These are phyloP conservation scores for Atethmia centrago DNA, from an alignment of 2,888 invertebrate genomes.

Conservation along the genomic window DNA sequence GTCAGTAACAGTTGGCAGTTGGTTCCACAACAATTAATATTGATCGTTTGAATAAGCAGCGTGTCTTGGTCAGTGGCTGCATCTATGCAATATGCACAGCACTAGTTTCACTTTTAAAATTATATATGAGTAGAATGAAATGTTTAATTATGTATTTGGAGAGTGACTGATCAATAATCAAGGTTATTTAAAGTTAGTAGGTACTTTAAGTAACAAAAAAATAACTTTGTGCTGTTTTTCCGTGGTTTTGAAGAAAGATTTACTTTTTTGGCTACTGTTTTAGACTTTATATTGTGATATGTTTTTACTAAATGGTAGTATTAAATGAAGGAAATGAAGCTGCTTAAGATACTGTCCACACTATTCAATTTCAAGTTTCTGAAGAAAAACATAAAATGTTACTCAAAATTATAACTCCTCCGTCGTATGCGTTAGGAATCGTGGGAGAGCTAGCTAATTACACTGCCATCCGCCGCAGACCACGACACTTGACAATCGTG, in stretches of 20 bases:
- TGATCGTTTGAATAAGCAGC: conserved; percentile 44
- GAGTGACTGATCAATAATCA: background rate
- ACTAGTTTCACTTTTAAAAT: background rate
- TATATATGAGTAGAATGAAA: background rate
- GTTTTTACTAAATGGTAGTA: background rate
- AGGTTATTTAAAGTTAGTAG: too few relatives aligned
- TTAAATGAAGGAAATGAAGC: background rate
- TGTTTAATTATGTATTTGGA: background rate
- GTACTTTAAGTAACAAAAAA: too few relatives aligned
- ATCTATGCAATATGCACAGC: conserved; percentile 8
- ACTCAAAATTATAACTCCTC: background rate
- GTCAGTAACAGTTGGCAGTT: conserved; percentile 4
- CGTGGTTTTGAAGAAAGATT: too few relatives aligned
- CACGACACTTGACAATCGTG: conserved; percentile 57
- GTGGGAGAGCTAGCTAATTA: conserved; percentile 32
- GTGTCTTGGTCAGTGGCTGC: conserved; percentile 13
- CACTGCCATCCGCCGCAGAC: conserved; percentile 8
- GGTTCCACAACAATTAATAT: conserved; percentile 48
- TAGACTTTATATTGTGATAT: background rate
- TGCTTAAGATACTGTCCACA: background rate
- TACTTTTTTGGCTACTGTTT: background rate
- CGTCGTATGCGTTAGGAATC: background rate
- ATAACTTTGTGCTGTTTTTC: too few relatives aligned
- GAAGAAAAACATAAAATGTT: background rate
- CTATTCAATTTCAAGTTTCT: background rate